These are phyloP conservation scores for Zygogramma bicolorata DNA, from an alignment of 2,888 invertebrate species.

Conservation along the genomic window DNA sequence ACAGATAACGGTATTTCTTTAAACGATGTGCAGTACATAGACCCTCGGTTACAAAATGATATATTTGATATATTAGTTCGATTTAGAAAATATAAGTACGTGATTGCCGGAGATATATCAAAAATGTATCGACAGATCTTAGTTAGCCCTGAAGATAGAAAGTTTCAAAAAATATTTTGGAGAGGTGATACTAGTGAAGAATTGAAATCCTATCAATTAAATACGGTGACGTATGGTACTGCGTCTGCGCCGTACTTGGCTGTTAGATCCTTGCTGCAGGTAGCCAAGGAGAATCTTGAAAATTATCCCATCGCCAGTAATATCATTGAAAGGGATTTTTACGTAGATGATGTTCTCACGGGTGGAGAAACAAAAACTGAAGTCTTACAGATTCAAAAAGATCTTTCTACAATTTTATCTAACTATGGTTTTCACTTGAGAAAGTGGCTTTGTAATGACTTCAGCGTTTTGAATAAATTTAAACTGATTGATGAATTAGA, in stretches of 20 bases:
- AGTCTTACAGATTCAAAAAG: background rate
- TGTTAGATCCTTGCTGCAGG: conserved; percentile 16
- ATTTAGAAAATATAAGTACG: too few relatives aligned
- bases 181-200: conserved; percentile 15
- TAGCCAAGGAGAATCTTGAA: conserved; percentile 8
- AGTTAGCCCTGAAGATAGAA: background rate
- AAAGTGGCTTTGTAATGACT: conserved; percentile 20
- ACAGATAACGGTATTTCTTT: conserved; percentile 32
- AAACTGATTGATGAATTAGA: conserved; percentile 8
- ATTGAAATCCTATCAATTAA: conserved; percentile 22
- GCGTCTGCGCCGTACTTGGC: conserved; percentile 26
- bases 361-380: conserved; percentile 16
- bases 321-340: conserved; percentile 22
- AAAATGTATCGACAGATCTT: conserved; percentile 13
- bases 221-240: conserved; percentile 30
- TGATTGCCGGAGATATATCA: conserved; percentile 16
- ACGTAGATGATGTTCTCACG: conserved; percentile 28
- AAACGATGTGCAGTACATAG: conserved; percentile 30
- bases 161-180: conserved; percentile 29
- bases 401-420: conserved; percentile 4
- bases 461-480: background rate
- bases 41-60: conserved; percentile 31
- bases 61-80: conserved; percentile 31
- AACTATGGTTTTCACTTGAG: conserved; percentile 21
- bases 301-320: conserved; percentile 2